Evolutionary conservation across 2,797 vertebrate species (phyloP).

Genomic region (Pteropus rufus): DNA sequence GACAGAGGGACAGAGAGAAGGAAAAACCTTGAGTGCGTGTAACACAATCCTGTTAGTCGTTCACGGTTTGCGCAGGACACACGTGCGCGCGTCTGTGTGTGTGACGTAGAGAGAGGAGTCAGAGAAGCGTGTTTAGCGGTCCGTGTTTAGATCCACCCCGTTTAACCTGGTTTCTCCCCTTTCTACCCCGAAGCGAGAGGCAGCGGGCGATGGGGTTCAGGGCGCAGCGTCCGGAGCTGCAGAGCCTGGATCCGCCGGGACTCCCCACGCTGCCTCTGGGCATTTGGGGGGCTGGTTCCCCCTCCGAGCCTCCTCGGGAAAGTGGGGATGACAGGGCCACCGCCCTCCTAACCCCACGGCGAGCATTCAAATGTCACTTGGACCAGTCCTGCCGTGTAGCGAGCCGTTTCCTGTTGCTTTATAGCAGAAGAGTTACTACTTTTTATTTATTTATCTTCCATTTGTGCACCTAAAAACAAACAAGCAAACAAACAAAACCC

Average conservation of each 20-base stretch:
- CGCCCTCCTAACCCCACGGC: rapidly evolving
- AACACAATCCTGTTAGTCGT: rapidly evolving
- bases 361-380: neutral
- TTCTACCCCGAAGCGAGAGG: neutral
- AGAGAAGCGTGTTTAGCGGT: neutral
- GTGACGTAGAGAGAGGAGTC: neutral
- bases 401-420: neutral
- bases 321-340: rapidly evolving
- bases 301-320: neutral
- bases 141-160: neutral
- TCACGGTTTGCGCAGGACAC: too few species aligned
- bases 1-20: too few species aligned
- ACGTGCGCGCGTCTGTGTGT: too few species aligned
- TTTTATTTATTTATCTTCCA: neutral
- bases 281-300: neutral
- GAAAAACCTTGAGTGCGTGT: rapidly evolving
- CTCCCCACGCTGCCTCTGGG: neutral
- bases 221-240: too few species aligned
- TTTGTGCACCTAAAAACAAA: neutral
- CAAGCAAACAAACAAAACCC: too few species aligned
- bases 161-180: rapidly evolving
- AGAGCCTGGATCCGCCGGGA: neutral
- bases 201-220: rapidly evolving
- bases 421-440: neutral
- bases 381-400: neutral